Percentiles rank a stretch among this genome's conserved stretches.
phyloP scores from a whole-genome alignment of 1,140 invertebrate genomes.

The Cydia fagiglandana region DNA sequence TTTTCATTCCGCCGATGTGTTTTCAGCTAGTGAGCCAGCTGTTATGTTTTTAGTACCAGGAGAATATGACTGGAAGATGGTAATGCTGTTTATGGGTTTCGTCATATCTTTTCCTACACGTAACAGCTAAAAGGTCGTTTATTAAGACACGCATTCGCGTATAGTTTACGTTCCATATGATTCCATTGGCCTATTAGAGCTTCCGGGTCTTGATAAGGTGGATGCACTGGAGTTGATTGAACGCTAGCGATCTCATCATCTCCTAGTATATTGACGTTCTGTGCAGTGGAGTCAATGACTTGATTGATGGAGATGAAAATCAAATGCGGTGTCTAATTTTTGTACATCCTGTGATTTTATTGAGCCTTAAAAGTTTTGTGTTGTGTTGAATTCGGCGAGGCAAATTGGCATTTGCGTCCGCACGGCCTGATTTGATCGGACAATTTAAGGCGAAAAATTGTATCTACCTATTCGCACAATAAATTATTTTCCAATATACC shows the following conservation, averaged over 20 bases:
- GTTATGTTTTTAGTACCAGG: slow-evolving; percentile 68
- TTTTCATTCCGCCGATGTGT: slow-evolving; percentile 58
- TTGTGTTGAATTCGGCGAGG: too few species aligned
- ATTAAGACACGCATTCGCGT: not conserved
- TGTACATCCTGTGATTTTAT: not conserved
- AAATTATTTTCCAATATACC: too few species aligned
- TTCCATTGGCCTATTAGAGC: not conserved
- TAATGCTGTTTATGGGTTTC: slow-evolving; percentile 35
- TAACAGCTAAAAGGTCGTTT: slow-evolving; percentile 16
- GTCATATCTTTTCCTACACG: slow-evolving; percentile 30
- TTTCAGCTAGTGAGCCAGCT: slow-evolving; percentile 60
- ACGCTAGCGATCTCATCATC: slow-evolving; percentile 65
- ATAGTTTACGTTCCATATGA: slow-evolving; percentile 14
- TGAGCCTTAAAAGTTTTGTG: too few species aligned
- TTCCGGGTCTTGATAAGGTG: slow-evolving; percentile 58
- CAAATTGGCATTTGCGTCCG: too few species aligned
- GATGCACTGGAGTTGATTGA: slow-evolving; percentile 70
- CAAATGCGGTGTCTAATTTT: slow-evolving; percentile 4
- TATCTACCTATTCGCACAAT: too few species aligned
- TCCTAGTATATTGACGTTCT: slow-evolving; percentile 63
- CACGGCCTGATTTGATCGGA: too few species aligned
- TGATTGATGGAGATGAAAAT: slow-evolving; percentile 53
- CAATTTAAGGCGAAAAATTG: too few species aligned
- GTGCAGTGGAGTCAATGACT: slow-evolving; percentile 73
- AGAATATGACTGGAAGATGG: slow-evolving; percentile 45